Evolutionary conservation across 1,140 invertebrate genomes (phyloP), one percentile per base, ranked within the genome.

Genomic region (Cydia strobilella): DNA sequence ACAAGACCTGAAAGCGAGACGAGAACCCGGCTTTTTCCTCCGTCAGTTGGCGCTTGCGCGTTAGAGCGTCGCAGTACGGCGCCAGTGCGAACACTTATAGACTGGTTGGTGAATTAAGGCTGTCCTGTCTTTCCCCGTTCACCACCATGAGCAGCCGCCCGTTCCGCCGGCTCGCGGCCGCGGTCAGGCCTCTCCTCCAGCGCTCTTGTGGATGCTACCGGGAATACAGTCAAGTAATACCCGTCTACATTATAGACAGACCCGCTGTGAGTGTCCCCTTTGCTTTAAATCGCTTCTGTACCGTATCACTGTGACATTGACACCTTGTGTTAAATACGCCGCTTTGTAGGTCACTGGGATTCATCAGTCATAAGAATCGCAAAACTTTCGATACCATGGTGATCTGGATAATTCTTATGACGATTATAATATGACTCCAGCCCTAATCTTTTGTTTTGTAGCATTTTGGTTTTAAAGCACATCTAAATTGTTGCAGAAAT

Each of bases 181-280:
- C 82, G 65, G 76, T 82, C 62, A 75, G 79, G 45, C 82, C 86
- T 18, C 71, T 85, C 18, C 63, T 82, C 20, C 83, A 83, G 78
- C 79, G 79, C 35, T 39, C 81, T 73, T 89, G 87, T 74, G 73
- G 81, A 76, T 89, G 88, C 77, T 77, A 74, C 71, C 84, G 89
- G n/a, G 76, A 77, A 9, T 93, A 93, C 77, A 93, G 90, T 79
- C 90, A 93, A 91, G 90, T 90, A 81, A 88, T 88, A 82, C 90
- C 90, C 80, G 86, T 88, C 79, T 92, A 92, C 88, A 80, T 90
- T 77, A 91, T 92, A 86, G 82, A 88, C 73, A 80, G 81, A 78
- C 80, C 84, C 82, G 80, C 79, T 76, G 90, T 92, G 88, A 92
- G 90, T 92, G 86, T 90, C 85, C 74, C 20, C 45, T 77, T 23